Evolutionary conservation across 2,797 vertebrate species (phyloP), one percentile per base, ranked within the genome.

Genomic region (Meda fulgida): DNA sequence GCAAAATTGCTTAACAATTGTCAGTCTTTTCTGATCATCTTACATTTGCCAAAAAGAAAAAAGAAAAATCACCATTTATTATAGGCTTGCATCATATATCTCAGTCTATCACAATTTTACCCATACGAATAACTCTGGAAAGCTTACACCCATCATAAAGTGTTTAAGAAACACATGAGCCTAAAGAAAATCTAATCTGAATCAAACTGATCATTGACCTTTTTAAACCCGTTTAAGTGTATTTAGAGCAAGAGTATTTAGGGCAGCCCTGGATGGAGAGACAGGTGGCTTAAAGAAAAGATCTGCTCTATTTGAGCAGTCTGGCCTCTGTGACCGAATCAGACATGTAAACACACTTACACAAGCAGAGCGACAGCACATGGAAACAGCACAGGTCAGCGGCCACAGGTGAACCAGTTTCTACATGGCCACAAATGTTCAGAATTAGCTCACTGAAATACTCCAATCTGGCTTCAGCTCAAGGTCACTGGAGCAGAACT

Each of bases 281-380:
- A 90, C 92, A 93, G 93, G 94, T 93, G 94, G 93, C 93, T 95
- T 94, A 94, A 90, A 93, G 89, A 92, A 88, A 69, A 82, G 76
- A 92, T 90, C 84, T 91, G 92, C 92, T 94, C 93, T 94, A 93
- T 89, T 92, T 89, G 92, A 93, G 91, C 91, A 38, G 90, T 93
- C 93, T 94, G 92, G 90, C 89, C 91, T 89, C 69, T 90, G 88
- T 84, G 65, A 89, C 86, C 55, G 89, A 86, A 84, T 86, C 88
- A 90, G 84, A 91, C 88, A 29, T 88, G 91, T 93, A 93, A 94
- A 95, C 92, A 92, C 65, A 84, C 89, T 94, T 93, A 93, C 0
- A 89, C 83, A 89, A 90, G 79, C 78, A 67, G 51, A 85, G 36
- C 40, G 31, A 1, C 58, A 81, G 70, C 36, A 53, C 73, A 87